phyloP scores from a whole-genome alignment of 2,888 invertebrate species.

The Empis stercorea region DNA sequence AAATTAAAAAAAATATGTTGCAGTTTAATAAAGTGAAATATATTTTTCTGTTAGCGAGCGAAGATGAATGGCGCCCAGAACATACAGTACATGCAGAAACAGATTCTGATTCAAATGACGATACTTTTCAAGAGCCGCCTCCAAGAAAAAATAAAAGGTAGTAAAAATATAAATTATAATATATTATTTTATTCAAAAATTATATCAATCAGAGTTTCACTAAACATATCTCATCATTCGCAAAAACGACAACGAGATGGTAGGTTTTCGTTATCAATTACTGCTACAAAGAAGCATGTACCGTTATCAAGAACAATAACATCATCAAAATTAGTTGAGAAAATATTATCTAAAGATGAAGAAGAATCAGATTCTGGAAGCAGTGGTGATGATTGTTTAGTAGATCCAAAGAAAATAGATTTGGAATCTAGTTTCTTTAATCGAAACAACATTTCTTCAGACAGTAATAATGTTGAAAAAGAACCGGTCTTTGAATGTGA shows the following conservation, averaged over 20 bases:
- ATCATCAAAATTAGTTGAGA: conserved; percentile 1
- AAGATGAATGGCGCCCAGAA: neutral
- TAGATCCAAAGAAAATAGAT: conserved; percentile 42
- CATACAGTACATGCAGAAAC: neutral
- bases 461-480: conserved; percentile 17
- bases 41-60: neutral
- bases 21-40: too few species aligned
- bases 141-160: neutral
- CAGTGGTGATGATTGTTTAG: conserved; percentile 43
- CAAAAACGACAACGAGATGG: too few species aligned
- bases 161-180: neutral
- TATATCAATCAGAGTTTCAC: too few species aligned
- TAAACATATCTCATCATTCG: too few species aligned
- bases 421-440: conserved; percentile 42
- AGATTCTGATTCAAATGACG: neutral
- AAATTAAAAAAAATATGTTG: too few species aligned
- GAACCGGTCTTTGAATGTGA: conserved; percentile 31
- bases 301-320: conserved; percentile 24
- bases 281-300: conserved; percentile 24
- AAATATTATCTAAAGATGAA: neutral
- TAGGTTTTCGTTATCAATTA: neutral
- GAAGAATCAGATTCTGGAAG: conserved; percentile 20
- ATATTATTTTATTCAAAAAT: neutral
- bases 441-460: conserved; percentile 12
- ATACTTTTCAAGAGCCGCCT: neutral